Conservation (phyloP, 1,140 invertebrate genomes). For the Eupeodes corollae region DNA sequence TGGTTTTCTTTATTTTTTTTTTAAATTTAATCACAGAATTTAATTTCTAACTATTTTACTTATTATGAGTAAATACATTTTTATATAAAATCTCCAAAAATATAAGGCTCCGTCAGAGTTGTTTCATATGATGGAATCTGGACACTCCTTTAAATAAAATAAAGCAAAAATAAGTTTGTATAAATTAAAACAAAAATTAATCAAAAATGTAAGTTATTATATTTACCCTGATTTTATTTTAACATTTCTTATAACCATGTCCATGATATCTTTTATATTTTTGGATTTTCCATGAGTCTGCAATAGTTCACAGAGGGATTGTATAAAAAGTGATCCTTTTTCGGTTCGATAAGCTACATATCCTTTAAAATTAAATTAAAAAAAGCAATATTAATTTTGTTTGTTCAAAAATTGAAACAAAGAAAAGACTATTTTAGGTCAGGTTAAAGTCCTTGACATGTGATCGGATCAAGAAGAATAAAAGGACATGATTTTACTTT, state of each 20-base stretch:
- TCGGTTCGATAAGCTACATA: conserved; percentile 27
- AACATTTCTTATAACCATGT: conserved; percentile 3
- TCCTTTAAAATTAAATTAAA: conserved; percentile 6
- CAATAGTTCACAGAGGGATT: conserved; percentile 21
- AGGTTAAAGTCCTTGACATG: not conserved
- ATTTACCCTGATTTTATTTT: conserved; percentile 8
- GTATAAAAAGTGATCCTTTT: conserved; percentile 27
- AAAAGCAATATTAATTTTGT: not conserved
- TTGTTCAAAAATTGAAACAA: not conserved
- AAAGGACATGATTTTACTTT: too few species aligned
- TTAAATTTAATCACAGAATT: too few species aligned
- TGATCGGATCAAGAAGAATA: not conserved
- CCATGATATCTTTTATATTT: conserved; percentile 10
- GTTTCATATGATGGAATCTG: conserved; percentile 31
- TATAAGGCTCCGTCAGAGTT: conserved; percentile 25
- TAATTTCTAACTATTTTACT: too few species aligned
- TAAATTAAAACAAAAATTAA: not conserved
- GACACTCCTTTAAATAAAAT: conserved; percentile 12
- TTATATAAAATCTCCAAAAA: conserved; percentile 21
- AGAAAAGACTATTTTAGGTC: not conserved
- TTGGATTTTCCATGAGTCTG: conserved; percentile 10
- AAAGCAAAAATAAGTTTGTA: not conserved
- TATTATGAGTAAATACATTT: not conserved
- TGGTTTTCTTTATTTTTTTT: too few species aligned
- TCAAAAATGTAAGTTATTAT: conserved; percentile 2